Base-by-base conservation (phyloP, 2,113 vertebrate genomes). In the Tretioscincus oriximinensis region DNA sequence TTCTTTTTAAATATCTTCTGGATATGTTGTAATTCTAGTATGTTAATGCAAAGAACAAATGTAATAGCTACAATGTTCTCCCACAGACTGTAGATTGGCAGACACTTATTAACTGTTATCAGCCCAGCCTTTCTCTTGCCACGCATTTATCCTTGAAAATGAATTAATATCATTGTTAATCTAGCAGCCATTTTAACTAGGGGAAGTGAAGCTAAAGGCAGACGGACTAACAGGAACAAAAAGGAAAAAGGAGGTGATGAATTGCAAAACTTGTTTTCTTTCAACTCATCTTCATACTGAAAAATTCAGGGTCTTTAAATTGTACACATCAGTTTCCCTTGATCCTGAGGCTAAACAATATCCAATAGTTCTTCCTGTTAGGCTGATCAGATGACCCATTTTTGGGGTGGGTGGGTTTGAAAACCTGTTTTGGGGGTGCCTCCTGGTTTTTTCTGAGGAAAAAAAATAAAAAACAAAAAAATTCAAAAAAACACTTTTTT, bases 91-190 rank as follows among this genome's bases (percentile, higher is more conserved):
- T 54, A 35, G 60, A 66, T 29, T 70, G 21, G n/a, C 6, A 14
- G 51, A 63, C 51, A 70, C 9, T 47, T 21, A 69, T 76, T 65
- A 73, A 65, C 70, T 65, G 24, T n/a, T n/a, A 51, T 60, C 45
- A 61, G 41, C 51, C 35, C 41, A 69, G 65, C 51, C 65, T 28
- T 22, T 70, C 72, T 69, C 80, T 63, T 31, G 35, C 80, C 51
- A 49, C 68, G 76, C 64, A 76, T 81, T 81, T 81, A 45, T 76
- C 80, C 73, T 69, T 20, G 54, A 76, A n/a, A 69, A 81, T 35
- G 69, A 81, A 76, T 81, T 76, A 61, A 54, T 70, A 65, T 86
- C 35, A 78, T 61, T 80, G 73, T 89, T 76, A 86, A 73, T 41
- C 74, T 61, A 84, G 20, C 7, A 63, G 2, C 1, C 70, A 7